Base-by-base conservation (phyloP, 2,888 invertebrate genomes). In the Euphydryas editha region DNA sequence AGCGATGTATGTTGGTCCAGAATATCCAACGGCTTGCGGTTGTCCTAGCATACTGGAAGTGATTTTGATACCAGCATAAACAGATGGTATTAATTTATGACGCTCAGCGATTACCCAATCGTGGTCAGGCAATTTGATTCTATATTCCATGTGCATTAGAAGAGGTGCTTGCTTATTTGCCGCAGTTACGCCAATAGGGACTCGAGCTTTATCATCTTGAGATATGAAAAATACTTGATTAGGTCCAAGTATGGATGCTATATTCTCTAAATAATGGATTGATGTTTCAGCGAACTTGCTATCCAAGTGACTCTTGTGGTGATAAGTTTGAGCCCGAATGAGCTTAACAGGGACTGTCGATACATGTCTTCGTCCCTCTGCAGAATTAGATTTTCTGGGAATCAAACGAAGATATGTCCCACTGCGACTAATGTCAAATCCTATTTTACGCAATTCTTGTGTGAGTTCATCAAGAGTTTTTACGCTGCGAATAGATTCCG, bases 1-100 rank as follows among this genome's bases (percentile, higher is more conserved):
- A 39, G 84, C 79, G 49, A 88, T 75, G 73, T 83, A 85, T 60
- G 86, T 89, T 59, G 88, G 86, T 15, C 87, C 88, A 63, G 76
- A 78, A 67, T 83, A 84, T 37, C 75, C 62, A 36, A 87, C 83
- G 57, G 81, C 81, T 75, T 81, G 59, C 39, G 69, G 49, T 61
- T 66, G 62, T 46, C 73, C 72, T 51, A 69, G 39, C 18, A 47
- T 59, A 66, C 21, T 69, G 21, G 37, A 37, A 60, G 30, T 68
- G 64, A 65, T 76, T 73, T 54, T 74, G 68, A 57, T 80, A 79
- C 67, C 77, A 74, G 87, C 85, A 69, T 75, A 74, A 55, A 73
- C 73, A 60, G 65, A 67, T 47, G 74, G 73, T 21, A 74, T 76
- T 37, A 74, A 58, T 73, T 76, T 73, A 59, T 74, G 74, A 6